Percentiles rank a stretch among this genome's conserved stretches.
Evolutionary conservation across 1,140 invertebrate species (phyloP).

Genomic region (Aphelenchoides fujianensis): DNA sequence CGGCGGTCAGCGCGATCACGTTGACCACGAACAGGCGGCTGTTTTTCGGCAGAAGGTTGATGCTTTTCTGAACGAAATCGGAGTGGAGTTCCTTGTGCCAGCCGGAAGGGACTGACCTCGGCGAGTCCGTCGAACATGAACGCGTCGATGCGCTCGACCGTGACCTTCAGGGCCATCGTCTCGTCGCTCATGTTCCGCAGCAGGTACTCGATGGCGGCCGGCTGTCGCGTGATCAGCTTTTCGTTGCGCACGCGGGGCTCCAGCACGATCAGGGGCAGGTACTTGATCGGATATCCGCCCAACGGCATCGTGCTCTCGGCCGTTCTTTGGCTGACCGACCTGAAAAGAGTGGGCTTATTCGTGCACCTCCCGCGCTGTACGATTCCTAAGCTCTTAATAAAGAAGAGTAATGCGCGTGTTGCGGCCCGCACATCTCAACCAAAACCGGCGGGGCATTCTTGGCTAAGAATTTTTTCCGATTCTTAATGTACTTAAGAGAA

Average conservation of each 20-base stretch:
- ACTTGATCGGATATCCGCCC: neutral
- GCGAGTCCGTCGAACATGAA: constrained; percentile 19
- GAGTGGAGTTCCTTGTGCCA: neutral
- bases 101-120: neutral
- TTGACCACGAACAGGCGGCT: constrained; percentile 3
- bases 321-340: neutral
- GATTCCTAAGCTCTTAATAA: neutral
- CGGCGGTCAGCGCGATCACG: constrained; percentile 15
- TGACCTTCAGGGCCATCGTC: constrained; percentile 1
- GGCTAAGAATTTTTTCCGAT: too few species aligned
- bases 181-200: constrained; percentile 14
- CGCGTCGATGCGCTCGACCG: constrained; percentile 7
- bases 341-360: neutral
- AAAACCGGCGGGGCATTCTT: too few species aligned
- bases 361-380: neutral
- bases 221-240: constrained; percentile 9
- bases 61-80: constrained; percentile 18
- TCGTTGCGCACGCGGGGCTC: neutral
- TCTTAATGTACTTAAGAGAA: too few species aligned
- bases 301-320: neutral
- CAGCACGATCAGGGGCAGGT: constrained; percentile 1
- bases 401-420: too few species aligned
- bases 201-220: constrained; percentile 12
- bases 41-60: constrained; percentile 7
- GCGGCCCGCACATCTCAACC: too few species aligned